A percentile compares a stretch with the other conserved stretches of the same genome.
phyloP scores from a whole-genome alignment of 1,140 invertebrate genomes.

The Diplogasteroides magnus region DNA sequence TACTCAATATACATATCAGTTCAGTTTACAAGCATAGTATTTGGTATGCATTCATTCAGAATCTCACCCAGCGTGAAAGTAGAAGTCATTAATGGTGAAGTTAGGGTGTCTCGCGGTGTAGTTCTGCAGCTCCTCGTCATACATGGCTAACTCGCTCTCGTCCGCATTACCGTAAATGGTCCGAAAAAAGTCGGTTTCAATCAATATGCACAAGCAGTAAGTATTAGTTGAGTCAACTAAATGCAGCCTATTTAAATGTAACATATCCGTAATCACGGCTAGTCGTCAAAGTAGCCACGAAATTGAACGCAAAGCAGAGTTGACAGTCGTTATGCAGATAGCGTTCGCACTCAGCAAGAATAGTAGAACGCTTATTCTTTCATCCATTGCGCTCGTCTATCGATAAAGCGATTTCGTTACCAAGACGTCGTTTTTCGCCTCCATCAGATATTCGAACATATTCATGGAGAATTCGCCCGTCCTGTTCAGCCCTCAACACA shows the following conservation, averaged over 20 bases:
- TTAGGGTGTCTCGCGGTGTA: background rate
- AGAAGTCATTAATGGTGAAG: background rate
- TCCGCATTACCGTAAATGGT: background rate
- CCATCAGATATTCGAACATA: background rate
- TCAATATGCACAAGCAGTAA: background rate
- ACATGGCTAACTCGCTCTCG: background rate
- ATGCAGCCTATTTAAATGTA: too few species aligned
- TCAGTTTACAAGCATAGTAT: too few species aligned
- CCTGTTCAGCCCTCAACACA: background rate
- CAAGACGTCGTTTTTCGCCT: background rate
- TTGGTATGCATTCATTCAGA: too few species aligned
- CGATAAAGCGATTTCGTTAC: background rate
- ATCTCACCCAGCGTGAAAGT: background rate
- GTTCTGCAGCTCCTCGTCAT: background rate
- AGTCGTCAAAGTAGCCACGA: too few species aligned
- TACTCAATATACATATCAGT: too few species aligned
- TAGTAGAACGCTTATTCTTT: background rate
- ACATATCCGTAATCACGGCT: too few species aligned
- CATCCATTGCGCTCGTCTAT: background rate
- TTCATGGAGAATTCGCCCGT: background rate
- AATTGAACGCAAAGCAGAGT: background rate
- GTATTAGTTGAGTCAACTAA: too few species aligned
- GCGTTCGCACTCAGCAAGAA: background rate
- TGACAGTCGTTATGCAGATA: background rate
- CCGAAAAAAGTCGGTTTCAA: background rate